phyloP scores from a whole-genome alignment of 1,140 invertebrate genomes.

The Myzus persicae region DNA sequence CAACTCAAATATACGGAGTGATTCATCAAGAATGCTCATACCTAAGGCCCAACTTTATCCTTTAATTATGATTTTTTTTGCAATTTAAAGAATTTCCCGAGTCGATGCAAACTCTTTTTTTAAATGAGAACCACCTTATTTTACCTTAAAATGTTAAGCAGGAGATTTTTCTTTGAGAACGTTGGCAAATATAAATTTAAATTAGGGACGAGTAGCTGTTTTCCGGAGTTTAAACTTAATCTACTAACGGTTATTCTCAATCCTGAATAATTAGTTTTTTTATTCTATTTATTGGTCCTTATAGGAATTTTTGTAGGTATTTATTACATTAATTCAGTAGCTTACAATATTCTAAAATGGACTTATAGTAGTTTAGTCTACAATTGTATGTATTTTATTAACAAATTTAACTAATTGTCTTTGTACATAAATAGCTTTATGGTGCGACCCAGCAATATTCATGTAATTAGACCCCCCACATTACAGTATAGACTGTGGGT shows the following conservation, averaged over 20 bases:
- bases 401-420: background rate
- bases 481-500: background rate
- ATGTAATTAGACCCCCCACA: background rate
- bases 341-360: background rate
- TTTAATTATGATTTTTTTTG: background rate
- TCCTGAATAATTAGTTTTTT: background rate
- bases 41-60: background rate
- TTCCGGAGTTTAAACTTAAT: background rate
- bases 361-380: too few relatives aligned
- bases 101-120: background rate
- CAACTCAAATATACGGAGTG: background rate
- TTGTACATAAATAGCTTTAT: background rate
- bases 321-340: background rate
- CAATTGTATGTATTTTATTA: background rate
- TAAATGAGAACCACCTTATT: background rate
- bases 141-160: background rate
- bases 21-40: background rate
- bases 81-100: background rate
- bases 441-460: background rate
- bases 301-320: too few relatives aligned
- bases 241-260: background rate
- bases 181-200: background rate
- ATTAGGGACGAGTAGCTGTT: background rate
- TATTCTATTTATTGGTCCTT: background rate
- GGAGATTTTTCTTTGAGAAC: background rate